These are phyloP conservation scores for Calypte anna DNA, from an alignment of 2,113 vertebrate species.

Conservation along the genomic window DNA sequence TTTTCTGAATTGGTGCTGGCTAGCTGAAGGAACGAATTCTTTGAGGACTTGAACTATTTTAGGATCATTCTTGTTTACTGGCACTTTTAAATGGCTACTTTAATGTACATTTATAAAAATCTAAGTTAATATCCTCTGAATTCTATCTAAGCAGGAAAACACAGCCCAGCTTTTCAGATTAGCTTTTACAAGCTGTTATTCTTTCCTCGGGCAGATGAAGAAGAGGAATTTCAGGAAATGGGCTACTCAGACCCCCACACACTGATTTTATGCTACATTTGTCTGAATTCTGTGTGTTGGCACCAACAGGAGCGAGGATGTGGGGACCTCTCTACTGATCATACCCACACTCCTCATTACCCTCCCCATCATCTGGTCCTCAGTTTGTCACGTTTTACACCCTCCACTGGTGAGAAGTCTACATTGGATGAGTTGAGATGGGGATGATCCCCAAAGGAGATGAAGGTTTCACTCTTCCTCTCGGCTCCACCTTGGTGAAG, in stretches of 20 bases:
- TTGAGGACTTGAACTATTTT: not conserved
- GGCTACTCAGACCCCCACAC: not conserved
- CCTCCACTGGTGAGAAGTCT: not conserved
- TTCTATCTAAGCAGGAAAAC: not conserved
- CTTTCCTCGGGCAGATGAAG: not conserved
- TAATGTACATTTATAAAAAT: not conserved
- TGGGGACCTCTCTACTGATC: not conserved
- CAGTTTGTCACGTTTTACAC: not conserved
- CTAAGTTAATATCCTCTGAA: not conserved
- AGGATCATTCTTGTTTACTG: not conserved
- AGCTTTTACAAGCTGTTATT: not conserved
- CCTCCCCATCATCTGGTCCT: not conserved
- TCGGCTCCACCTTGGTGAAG: fast-evolving
- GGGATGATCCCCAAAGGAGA: not conserved
- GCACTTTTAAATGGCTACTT: not conserved
- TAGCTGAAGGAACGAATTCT: not conserved
- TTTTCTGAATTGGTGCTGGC: not conserved
- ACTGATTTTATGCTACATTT: not conserved
- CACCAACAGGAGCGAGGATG: fast-evolving
- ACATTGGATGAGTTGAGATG: not conserved
- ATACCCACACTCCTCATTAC: not conserved
- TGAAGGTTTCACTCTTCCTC: not conserved
- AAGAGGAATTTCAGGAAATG: not conserved
- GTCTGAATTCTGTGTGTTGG: not conserved
- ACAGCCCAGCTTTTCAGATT: not conserved